Conservation (phyloP, 92 coral and sea anemone species). For the Zoanthus gigantus region DNA sequence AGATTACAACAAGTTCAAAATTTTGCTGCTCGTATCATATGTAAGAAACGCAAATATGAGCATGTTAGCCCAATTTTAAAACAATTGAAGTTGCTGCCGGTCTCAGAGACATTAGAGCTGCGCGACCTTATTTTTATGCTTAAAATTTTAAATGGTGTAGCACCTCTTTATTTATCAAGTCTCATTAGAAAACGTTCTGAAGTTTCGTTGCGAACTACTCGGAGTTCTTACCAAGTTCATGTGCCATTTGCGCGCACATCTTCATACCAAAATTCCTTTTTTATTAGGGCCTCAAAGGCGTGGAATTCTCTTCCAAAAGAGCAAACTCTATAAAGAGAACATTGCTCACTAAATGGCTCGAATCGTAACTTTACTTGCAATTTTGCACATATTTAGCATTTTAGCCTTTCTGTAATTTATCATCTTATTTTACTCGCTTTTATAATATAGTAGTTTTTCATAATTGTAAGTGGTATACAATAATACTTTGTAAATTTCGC, state of each 20-base stretch:
- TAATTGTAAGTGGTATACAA: too few species aligned
- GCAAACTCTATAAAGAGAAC: background rate
- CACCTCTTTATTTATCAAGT: background rate
- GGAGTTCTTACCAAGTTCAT: background rate
- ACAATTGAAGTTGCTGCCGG: conserved; percentile 18
- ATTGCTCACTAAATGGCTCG: too few species aligned
- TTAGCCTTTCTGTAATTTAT: too few species aligned
- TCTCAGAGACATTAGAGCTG: background rate
- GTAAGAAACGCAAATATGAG: background rate
- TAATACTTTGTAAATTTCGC: too few species aligned
- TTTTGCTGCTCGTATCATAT: conserved; percentile 22
- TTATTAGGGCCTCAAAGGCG: background rate
- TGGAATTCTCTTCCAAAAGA: background rate
- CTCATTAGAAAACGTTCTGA: background rate
- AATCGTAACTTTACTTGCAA: too few species aligned
- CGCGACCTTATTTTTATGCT: background rate
- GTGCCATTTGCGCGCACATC: background rate
- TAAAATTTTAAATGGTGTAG: background rate
- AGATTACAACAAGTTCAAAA: conserved; percentile 8
- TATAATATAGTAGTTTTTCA: too few species aligned
- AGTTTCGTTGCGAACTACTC: background rate
- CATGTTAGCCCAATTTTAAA: background rate
- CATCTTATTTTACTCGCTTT: too few species aligned
- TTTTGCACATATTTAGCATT: too few species aligned
- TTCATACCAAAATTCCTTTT: background rate